These are phyloP conservation scores for Andricus quercusramuli DNA, from an alignment of 2,888 invertebrate genomes.

Conservation along the genomic window DNA sequence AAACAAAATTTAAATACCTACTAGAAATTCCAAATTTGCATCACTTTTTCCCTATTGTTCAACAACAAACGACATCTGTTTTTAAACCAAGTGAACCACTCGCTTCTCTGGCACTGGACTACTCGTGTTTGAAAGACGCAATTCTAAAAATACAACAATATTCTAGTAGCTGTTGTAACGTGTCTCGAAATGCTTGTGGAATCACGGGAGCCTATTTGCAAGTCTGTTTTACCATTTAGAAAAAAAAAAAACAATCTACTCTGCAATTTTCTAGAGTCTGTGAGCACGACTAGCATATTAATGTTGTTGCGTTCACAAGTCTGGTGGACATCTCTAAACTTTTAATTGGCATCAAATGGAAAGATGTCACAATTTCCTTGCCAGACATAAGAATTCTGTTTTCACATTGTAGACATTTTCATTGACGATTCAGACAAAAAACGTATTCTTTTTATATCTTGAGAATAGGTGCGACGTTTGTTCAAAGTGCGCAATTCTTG, in stretches of 20 bases:
- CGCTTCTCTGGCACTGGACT: conserved; percentile 6
- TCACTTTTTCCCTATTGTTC: not conserved
- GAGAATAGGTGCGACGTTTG: not conserved
- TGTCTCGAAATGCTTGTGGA: not conserved
- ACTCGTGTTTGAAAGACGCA: conserved; percentile 10
- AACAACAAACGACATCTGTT: conserved; percentile 12
- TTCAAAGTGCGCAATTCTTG: not conserved
- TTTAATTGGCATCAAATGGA: not conserved
- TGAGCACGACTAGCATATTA: not conserved
- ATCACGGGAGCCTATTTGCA: not conserved
- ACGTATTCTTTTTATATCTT: not conserved
- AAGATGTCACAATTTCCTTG: not conserved
- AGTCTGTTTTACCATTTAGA: conserved; percentile 20
- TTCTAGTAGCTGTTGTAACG: conserved; percentile 1
- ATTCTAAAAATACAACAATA: conserved; percentile 32
- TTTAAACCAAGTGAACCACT: not conserved
- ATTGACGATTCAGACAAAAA: not conserved
- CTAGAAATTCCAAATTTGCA: not conserved
- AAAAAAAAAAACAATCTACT: not conserved
- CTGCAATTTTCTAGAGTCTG: not conserved
- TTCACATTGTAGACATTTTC: not conserved
- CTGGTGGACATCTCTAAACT: not conserved
- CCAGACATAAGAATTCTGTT: not conserved
- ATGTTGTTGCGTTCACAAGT: not conserved
- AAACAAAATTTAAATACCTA: not conserved